phyloP scores from a whole-genome alignment of 2,113 vertebrate genomes.

The Atherinomorus stipes region DNA sequence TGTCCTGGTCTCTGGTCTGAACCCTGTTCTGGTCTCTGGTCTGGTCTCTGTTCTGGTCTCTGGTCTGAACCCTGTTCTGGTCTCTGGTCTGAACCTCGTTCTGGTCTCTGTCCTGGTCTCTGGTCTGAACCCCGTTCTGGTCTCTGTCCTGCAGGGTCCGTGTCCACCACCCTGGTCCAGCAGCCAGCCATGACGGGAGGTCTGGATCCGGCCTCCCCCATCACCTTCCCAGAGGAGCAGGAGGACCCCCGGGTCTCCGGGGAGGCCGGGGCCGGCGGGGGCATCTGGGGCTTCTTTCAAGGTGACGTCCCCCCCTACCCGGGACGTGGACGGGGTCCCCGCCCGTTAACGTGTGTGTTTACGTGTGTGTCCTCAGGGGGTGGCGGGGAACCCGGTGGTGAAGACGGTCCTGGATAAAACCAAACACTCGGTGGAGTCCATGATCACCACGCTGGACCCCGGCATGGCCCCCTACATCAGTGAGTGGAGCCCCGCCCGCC shows the following conservation, averaged over 20 bases:
- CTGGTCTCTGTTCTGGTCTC: too few species aligned
- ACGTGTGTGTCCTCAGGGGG: conserved; percentile 83
- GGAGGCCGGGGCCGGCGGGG: conserved; percentile 77
- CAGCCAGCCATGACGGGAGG: conserved; percentile 80
- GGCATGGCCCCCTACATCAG: conserved; percentile 99
- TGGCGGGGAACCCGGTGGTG: conserved; percentile 93
- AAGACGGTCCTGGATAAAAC: conserved; percentile 96
- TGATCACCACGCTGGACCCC: conserved; percentile 98
- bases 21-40: too few species aligned
- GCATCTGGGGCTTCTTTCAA: conserved; percentile 97
- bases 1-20: too few species aligned
- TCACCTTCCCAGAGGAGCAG: conserved; percentile 94
- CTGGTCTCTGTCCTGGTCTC: too few species aligned
- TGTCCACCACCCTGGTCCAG: conserved; percentile 86
- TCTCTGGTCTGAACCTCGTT: too few species aligned
- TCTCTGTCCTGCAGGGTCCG: too few species aligned
- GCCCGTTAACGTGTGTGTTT: neutral
- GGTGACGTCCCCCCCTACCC: conserved; percentile 70
- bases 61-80: too few species aligned
- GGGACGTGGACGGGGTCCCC: too few species aligned
- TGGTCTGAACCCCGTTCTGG: too few species aligned
- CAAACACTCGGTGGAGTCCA: conserved; percentile 95
- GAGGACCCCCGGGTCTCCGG: conserved; percentile 85
- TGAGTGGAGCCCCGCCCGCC: conserved; percentile 74
- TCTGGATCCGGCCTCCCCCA: conserved; percentile 84